Evolutionary conservation across 2,113 vertebrate genomes (phyloP).

Genomic region (Irena cyanogastra): DNA sequence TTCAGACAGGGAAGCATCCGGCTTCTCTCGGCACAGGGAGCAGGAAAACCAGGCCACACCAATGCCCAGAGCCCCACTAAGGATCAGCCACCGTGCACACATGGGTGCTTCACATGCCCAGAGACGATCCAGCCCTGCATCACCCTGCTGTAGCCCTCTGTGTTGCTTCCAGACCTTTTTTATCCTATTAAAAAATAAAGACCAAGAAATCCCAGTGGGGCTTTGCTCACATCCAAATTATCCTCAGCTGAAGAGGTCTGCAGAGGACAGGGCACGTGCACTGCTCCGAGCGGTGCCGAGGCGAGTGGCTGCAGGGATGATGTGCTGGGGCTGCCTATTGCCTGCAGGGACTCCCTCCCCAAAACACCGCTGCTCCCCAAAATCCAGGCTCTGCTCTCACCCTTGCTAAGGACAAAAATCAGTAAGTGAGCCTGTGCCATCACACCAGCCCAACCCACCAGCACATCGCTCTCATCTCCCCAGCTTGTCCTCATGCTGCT

Average conservation of each 20-base stretch:
- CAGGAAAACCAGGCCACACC: not conserved
- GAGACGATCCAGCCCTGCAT: accelerated
- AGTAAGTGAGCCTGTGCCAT: not conserved
- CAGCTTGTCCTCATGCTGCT: not conserved
- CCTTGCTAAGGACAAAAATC: not conserved
- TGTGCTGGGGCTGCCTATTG: not conserved
- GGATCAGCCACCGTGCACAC: accelerated
- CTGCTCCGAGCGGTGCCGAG: not conserved
- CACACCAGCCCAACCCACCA: not conserved
- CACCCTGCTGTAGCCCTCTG: not conserved
- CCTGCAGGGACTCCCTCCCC: not conserved
- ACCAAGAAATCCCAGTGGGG: not conserved
- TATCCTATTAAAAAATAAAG: not conserved
- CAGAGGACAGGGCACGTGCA: not conserved
- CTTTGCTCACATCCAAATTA: not conserved
- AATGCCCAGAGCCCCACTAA: not conserved
- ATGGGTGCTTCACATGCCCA: not conserved
- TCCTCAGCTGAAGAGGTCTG: not conserved
- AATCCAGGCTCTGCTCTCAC: not conserved
- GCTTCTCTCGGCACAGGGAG: not conserved
- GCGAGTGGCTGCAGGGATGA: accelerated
- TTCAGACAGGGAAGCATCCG: not conserved
- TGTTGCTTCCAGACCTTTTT: not conserved
- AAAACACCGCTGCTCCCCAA: not conserved
- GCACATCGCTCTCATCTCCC: accelerated